Conservation (phyloP, 2,797 vertebrate genomes). For the Lophius americanus region DNA sequence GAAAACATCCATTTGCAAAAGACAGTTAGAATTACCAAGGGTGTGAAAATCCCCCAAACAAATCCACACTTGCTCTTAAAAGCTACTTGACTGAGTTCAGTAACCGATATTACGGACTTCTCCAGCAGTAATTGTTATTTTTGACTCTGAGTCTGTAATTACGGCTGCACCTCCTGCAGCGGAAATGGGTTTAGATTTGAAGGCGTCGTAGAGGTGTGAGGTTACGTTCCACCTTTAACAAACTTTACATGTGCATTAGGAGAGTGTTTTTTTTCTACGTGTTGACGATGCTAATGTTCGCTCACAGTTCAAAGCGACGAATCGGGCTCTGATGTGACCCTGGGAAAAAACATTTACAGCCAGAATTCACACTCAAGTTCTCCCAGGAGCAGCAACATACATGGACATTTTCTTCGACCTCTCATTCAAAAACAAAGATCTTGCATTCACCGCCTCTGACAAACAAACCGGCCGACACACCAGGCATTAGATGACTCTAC, state of each 20-base stretch:
- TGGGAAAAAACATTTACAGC: slow-evolving; percentile 27
- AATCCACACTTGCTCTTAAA: slow-evolving; percentile 75
- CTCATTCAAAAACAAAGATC: too few species aligned
- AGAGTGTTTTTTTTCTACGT: slow-evolving; percentile 7
- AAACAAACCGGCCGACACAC: slow-evolving; percentile 37
- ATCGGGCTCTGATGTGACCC: slow-evolving; percentile 30
- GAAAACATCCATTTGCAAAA: slow-evolving; percentile 77
- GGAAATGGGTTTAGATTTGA: slow-evolving; percentile 58
- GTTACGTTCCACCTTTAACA: slow-evolving; percentile 26
- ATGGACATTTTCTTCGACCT: not conserved
- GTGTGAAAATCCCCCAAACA: slow-evolving; percentile 66
- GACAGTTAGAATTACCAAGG: slow-evolving; percentile 71
- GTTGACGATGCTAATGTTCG: slow-evolving; percentile 13
- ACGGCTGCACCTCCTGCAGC: slow-evolving; percentile 57
- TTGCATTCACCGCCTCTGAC: slow-evolving; percentile 5
- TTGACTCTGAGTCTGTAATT: slow-evolving; percentile 73
- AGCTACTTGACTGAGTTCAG: slow-evolving; percentile 58
- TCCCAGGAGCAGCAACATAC: slow-evolving; percentile 18
- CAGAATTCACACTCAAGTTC: slow-evolving; percentile 15
- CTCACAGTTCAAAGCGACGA: slow-evolving; percentile 18
- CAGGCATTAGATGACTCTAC: slow-evolving; percentile 55
- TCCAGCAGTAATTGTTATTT: slow-evolving; percentile 76
- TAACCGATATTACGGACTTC: slow-evolving; percentile 70
- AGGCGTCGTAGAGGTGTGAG: slow-evolving; percentile 50
- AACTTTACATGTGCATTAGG: slow-evolving; percentile 24